Percentiles rank a stretch among this genome's conserved stretches.
Conservation (phyloP, 2,888 invertebrate genomes). For the Malacosoma neustria region DNA sequence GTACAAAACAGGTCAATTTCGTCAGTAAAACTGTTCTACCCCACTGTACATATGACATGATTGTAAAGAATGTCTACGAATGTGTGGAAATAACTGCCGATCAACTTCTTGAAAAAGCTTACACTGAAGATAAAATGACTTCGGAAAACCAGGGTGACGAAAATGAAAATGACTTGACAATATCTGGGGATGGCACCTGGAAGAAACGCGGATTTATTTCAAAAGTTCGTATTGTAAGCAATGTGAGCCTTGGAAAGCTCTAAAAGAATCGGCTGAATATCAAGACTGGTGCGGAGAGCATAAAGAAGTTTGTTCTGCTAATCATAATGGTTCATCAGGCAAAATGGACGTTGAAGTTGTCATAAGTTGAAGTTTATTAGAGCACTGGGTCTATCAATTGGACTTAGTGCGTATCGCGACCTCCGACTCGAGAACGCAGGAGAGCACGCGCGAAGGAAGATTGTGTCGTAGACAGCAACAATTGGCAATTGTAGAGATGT, state of each 20-base stretch:
- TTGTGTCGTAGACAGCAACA: no score
- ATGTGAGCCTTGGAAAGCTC: no score
- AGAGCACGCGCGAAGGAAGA: no score
- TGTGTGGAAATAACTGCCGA: slow-evolving; percentile 2
- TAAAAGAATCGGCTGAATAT: slow-evolving; percentile 1
- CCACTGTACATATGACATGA: not conserved
- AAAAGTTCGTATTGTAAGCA: slow-evolving; percentile 7
- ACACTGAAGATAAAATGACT: slow-evolving; percentile 1
- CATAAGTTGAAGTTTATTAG: no score
- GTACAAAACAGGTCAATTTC: not conserved
- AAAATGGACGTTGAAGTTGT: slow-evolving; percentile 2
- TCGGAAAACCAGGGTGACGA: slow-evolving; percentile 2
- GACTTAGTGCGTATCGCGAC: no score
- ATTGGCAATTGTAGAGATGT: no score
- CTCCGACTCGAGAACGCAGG: no score
- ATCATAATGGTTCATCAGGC: slow-evolving; percentile 1
- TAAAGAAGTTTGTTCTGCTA: slow-evolving; percentile 1
- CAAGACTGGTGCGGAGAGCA: not conserved
- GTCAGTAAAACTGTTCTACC: not conserved
- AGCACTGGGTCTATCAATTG: no score
- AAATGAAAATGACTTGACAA: not conserved
- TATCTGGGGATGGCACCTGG: slow-evolving; percentile 2
- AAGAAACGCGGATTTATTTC: slow-evolving; percentile 4
- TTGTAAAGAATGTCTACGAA: slow-evolving; percentile 7
- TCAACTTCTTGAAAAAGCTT: slow-evolving; percentile 3